Percentiles rank a stretch among this genome's conserved stretches.
Evolutionary conservation across 2,888 invertebrate genomes (phyloP).

Genomic region (Bombylius major): DNA sequence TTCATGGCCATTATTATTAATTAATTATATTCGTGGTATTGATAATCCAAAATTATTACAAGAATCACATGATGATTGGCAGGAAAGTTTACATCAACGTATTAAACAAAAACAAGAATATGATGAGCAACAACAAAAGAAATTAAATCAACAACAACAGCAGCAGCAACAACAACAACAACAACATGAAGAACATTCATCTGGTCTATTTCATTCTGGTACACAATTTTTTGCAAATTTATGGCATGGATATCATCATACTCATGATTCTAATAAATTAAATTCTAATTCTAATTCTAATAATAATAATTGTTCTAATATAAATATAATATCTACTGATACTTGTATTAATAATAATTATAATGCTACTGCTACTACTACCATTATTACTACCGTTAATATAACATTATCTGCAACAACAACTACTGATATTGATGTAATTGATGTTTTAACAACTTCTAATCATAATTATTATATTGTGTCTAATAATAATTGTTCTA

Average conservation of each 20-base stretch:
- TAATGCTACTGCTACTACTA: neutral
- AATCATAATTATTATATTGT: no score
- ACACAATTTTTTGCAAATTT: slow-evolving; percentile 53
- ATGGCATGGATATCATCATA: slow-evolving; percentile 39
- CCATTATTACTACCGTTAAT: neutral
- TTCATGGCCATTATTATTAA: slow-evolving; percentile 51
- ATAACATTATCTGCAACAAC: neutral
- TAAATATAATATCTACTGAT: neutral
- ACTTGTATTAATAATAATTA: neutral
- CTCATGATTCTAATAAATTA: slow-evolving; percentile 7
- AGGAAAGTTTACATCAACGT: slow-evolving; percentile 22
- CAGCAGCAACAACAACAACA: slow-evolving; percentile 7
- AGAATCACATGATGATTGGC: slow-evolving; percentile 27
- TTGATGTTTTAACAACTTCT: no score
- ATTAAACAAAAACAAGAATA: slow-evolving; percentile 22
- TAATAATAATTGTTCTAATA: neutral
- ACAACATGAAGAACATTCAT: slow-evolving; percentile 28
- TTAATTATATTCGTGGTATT: slow-evolving; percentile 39
- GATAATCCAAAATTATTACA: slow-evolving; percentile 20
- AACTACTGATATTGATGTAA: neutral
- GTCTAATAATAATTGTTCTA: neutral
- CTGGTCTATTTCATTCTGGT: slow-evolving; percentile 38
- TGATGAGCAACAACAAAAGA: slow-evolving; percentile 18
- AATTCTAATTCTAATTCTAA: neutral
- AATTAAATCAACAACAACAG: neutral